These are phyloP conservation scores for Micropoecilia bifurca DNA, from an alignment of 2,797 vertebrate genomes.

Conservation along the genomic window DNA sequence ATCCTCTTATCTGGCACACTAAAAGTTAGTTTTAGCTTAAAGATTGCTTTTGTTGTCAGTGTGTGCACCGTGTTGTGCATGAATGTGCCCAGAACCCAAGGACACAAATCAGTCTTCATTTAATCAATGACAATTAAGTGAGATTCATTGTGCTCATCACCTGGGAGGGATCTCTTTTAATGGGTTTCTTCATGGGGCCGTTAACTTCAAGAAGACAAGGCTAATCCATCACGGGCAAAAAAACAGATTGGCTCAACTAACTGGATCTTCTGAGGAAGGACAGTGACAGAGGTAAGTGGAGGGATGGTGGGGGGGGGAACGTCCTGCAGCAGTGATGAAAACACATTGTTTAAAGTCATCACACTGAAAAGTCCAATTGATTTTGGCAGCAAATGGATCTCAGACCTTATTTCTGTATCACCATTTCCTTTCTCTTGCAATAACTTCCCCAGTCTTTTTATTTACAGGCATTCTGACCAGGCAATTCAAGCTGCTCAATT, in stretches of 20 bases:
- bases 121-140: neutral
- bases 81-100: neutral
- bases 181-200: neutral
- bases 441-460: neutral
- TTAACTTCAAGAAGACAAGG: slow-evolving; percentile 4
- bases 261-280: neutral
- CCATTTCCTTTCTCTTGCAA: neutral
- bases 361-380: neutral
- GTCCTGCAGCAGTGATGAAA: neutral
- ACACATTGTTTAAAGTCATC: neutral
- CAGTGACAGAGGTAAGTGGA: neutral
- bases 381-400: neutral
- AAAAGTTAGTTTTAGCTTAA: neutral
- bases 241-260: slow-evolving; percentile 4
- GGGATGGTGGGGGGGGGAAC: neutral
- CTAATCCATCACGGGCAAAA: neutral
- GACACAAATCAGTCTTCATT: neutral
- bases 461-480: neutral
- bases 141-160: slow-evolving; percentile 11
- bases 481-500: neutral
- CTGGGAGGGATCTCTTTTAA: slow-evolving; percentile 2
- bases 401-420: neutral
- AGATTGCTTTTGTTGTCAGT: neutral
- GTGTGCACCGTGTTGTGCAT: neutral
- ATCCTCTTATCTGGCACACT: neutral